Conservation (phyloP, 2,888 invertebrate species). For the Andrena marginata region DNA sequence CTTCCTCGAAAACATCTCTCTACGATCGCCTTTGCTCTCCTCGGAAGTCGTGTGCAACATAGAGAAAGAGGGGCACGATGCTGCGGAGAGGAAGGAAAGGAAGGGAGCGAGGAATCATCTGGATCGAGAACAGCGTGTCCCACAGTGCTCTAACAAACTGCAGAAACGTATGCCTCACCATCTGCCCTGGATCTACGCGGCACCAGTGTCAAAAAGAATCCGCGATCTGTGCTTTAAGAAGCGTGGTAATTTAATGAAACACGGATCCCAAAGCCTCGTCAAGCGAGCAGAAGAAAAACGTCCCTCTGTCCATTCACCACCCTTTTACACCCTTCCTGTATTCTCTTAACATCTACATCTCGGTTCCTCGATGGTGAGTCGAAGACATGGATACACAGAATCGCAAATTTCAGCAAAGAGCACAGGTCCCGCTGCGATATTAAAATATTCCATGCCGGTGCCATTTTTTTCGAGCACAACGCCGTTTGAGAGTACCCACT, state of each 20-base stretch:
- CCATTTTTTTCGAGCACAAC: conserved; percentile 7
- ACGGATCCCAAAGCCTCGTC: conserved; percentile 13
- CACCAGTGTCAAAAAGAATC: conserved; percentile 49
- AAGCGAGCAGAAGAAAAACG: neutral
- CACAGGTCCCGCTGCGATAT: neutral
- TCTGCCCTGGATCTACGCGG: conserved; percentile 33
- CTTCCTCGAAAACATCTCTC: conserved; percentile 71
- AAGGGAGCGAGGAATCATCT: conserved; percentile 49
- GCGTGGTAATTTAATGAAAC: conserved; percentile 66
- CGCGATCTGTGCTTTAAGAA: conserved; percentile 45
- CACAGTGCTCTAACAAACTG: conserved; percentile 55
- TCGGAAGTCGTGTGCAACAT: conserved; percentile 56
- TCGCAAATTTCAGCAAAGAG: neutral
- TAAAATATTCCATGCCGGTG: neutral
- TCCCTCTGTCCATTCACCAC: neutral
- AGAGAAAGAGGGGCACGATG: conserved; percentile 12
- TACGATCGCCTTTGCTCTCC: conserved; percentile 60
- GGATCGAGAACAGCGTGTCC: conserved; percentile 43
- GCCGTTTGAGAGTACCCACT: neutral
- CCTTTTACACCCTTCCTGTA: neutral
- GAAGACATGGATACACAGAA: too few relatives aligned
- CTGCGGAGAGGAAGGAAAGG: conserved; percentile 6
- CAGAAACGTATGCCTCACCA: conserved; percentile 39
- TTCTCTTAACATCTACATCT: too few relatives aligned
- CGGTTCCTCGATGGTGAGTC: too few relatives aligned